Evolutionary conservation across 2,113 vertebrate genomes (phyloP), one percentile per base, ranked within the genome.

Genomic region (Conger conger): DNA sequence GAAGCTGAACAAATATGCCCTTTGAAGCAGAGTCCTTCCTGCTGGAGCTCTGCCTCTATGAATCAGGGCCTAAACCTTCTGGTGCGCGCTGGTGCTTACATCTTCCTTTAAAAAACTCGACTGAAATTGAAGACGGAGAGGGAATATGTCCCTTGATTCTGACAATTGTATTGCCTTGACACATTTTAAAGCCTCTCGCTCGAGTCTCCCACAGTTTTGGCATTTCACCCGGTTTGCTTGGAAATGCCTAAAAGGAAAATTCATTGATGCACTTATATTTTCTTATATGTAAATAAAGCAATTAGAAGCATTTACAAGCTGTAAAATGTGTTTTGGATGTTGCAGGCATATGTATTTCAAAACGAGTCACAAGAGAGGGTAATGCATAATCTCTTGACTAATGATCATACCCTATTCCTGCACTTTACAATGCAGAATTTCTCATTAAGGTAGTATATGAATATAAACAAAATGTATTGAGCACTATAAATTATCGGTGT

Each of bases 351-450:
- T 63, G 23, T 50, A 81, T 81, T 81, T 81, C 27, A 53, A 45
- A 81, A 53, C 33, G 40, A 81, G 79, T 81, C 42, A 81, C 45
- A 50, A 45, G 42, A 81, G 38, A 53, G 79, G 45, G 11, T 42
- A 11, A 11, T 33, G 27, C n/a, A 50, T 42, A 81, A 50, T 53
- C 79, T 50, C 27, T 63, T 23, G 17, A 80, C 79, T 37, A 27
- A 80, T 80, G 38, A 40, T 36, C 20, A 33, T 80, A 80, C 45
- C 54, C 38, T 30, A 42, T n/a, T 53, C 30, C 79, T 33, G 27
- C n/a, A 16, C 18, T 42, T 81, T 81, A 50, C 45, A 81, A 81
- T 50, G 13, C n/a, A 40, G 45, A 81, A 45, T 81, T 81, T 42
- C 23, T 30, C 53, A 81, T 45, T 30, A 30, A 81, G 8, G 42